phyloP scores from a whole-genome alignment of 2,888 invertebrate species.

The Rapana venosa region DNA sequence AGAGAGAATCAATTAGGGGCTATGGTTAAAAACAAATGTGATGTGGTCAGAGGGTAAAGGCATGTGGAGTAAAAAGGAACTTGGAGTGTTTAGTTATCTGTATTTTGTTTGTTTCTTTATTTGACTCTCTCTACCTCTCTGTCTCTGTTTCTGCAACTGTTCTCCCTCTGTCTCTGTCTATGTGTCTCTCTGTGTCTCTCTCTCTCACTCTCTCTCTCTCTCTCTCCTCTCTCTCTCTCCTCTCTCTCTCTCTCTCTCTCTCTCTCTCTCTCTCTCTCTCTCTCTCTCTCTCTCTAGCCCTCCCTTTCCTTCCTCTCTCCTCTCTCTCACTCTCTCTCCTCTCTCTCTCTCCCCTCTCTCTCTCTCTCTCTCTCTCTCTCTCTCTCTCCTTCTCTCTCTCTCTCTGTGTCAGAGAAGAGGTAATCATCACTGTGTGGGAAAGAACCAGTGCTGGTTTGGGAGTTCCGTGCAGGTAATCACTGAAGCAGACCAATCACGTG shows the following conservation, averaged over 20 bases:
- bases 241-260: not conserved
- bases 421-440: not conserved
- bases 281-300: not conserved
- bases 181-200: too few relatives aligned
- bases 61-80: too few relatives aligned
- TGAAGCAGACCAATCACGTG: not conserved
- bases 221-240: not conserved
- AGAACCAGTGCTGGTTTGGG: not conserved
- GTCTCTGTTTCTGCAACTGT: too few relatives aligned
- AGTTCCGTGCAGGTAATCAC: not conserved
- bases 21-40: too few relatives aligned
- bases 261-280: not conserved
- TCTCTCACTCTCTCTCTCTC: too few relatives aligned
- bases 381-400: not conserved
- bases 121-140: too few relatives aligned
- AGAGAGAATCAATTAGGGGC: too few relatives aligned
- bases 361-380: slow-evolving; percentile 29
- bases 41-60: too few relatives aligned
- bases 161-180: too few relatives aligned
- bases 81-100: too few relatives aligned
- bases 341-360: too few relatives aligned
- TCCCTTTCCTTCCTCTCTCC: slow-evolving; percentile 12
- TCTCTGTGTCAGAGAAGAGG: not conserved
- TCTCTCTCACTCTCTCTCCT: slow-evolving; percentile 7
- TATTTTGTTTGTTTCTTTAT: too few relatives aligned